phyloP scores from a whole-genome alignment of 1,140 invertebrate genomes.

The Pentalonia nigronervosa region DNA sequence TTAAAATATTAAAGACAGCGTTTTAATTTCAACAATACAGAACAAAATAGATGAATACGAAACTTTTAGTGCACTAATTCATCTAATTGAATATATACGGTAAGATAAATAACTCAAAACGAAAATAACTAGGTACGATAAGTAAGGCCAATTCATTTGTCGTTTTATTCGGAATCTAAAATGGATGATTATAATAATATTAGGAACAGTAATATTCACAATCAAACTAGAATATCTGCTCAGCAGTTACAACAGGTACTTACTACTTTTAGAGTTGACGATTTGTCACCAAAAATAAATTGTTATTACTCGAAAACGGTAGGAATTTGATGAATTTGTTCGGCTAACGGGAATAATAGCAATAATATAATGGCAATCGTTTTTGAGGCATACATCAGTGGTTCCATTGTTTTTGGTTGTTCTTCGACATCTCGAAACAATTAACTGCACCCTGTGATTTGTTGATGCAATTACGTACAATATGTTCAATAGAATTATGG shows the following conservation, averaged over 20 bases:
- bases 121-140: not conserved
- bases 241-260: not conserved
- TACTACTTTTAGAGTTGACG: not conserved
- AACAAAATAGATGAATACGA: not conserved
- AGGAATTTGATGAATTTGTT: not conserved
- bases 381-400: not conserved
- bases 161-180: not conserved
- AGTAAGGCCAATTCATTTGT: not conserved
- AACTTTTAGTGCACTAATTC: not conserved
- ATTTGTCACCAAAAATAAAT: not conserved
- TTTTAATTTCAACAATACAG: not conserved
- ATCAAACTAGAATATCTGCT: not conserved
- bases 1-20: not conserved
- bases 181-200: not conserved
- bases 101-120: not conserved
- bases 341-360: not conserved
- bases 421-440: not conserved
- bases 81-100: not conserved
- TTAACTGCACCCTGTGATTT: conserved; percentile 25
- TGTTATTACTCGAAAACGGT: not conserved
- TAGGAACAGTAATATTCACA: not conserved
- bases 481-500: not conserved
- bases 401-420: conserved; percentile 8
- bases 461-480: not conserved
- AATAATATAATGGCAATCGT: not conserved